Conservation (phyloP, 2,888 invertebrate species). For the Agrypnus murinus region DNA sequence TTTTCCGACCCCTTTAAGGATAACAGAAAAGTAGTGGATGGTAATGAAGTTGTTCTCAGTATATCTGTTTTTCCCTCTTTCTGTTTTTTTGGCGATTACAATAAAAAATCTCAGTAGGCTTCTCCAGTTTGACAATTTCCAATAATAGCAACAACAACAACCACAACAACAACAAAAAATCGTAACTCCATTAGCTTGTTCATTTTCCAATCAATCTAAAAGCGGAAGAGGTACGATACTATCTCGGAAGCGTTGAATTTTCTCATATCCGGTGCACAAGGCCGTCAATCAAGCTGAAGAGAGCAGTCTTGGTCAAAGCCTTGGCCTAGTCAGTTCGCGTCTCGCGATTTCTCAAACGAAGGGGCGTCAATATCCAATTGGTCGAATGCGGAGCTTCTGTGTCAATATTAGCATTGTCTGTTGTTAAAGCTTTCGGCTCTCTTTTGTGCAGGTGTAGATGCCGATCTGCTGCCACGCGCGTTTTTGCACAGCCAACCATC, state of each 20-base stretch:
- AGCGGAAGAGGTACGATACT: conserved; percentile 37
- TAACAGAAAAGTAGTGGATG: conserved; percentile 30
- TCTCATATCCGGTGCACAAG: conserved; percentile 39
- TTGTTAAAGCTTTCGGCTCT: conserved; percentile 22
- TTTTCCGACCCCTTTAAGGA: conserved; percentile 38
- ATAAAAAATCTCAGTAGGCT: background rate
- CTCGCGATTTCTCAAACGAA: conserved; percentile 24
- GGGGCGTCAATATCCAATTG: conserved; percentile 31
- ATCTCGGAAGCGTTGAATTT: conserved; percentile 39
- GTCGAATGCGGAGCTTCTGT: conserved; percentile 27
- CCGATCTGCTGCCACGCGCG: background rate
- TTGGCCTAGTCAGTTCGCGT: conserved; percentile 24
- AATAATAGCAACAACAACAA: conserved; percentile 17
- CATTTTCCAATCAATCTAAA: conserved; percentile 55
- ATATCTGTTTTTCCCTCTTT: background rate
- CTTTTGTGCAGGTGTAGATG: conserved; percentile 37
- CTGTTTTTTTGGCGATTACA: background rate
- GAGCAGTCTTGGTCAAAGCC: conserved; percentile 35
- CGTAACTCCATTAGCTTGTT: conserved; percentile 53
- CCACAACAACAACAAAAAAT: background rate
- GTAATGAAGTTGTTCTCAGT: conserved; percentile 41
- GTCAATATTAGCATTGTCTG: conserved; percentile 41
- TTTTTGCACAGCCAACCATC: too few relatives aligned
- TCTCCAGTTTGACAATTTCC: background rate
- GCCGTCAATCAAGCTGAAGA: conserved; percentile 42